phyloP scores from a whole-genome alignment of 2,797 vertebrate genomes.

The Peromyscus attwateri region DNA sequence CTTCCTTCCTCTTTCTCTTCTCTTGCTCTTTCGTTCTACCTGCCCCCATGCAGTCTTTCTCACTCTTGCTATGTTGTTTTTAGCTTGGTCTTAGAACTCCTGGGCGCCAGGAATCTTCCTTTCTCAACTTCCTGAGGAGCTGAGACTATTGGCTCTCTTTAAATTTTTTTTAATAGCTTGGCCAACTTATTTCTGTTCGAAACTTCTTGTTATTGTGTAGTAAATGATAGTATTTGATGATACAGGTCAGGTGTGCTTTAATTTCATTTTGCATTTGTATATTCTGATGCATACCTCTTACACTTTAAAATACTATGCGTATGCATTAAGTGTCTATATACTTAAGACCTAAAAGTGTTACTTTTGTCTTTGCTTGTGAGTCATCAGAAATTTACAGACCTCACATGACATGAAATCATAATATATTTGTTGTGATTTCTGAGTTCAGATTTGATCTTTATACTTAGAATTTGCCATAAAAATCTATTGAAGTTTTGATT shows the following conservation, averaged over 20 bases:
- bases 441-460: conserved; percentile 14
- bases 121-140: not conserved
- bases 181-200: not conserved
- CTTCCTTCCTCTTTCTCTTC: not conserved
- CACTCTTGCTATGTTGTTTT: not conserved
- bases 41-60: not conserved
- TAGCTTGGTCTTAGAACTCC: not conserved
- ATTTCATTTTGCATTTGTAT: conserved; percentile 9
- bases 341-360: not conserved
- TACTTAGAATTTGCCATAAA: not conserved
- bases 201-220: not conserved
- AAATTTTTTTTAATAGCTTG: not conserved
- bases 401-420: not conserved
- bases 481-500: not conserved
- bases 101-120: not conserved
- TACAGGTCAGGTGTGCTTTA: conserved; percentile 24
- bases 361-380: conserved; percentile 36
- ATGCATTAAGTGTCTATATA: not conserved
- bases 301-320: not conserved
- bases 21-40: too few species aligned
- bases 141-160: not conserved
- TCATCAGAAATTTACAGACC: not conserved
- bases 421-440: conserved; percentile 12
- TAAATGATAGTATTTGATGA: not conserved
- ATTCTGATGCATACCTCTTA: not conserved